Conservation (phyloP, 1,140 invertebrate species). For the Berghia stephanieae region DNA sequence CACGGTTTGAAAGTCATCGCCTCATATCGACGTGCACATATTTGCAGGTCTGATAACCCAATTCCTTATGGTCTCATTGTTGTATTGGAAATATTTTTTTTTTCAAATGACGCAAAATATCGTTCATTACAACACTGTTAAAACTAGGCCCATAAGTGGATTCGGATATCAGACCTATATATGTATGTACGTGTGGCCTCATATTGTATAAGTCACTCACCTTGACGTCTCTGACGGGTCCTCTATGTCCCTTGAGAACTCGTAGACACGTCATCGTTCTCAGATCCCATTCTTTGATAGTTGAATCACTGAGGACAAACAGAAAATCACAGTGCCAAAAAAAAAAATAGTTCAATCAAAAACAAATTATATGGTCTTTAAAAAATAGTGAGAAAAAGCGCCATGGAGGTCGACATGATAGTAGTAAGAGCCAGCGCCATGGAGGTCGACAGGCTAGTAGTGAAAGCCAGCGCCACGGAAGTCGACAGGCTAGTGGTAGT, state of each 20-base stretch:
- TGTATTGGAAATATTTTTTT: too few relatives aligned
- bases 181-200: background rate
- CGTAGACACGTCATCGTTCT: constrained; percentile 61
- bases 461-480: background rate
- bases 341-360: too few relatives aligned
- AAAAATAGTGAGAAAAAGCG: background rate
- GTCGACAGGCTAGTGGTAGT: background rate
- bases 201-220: constrained; percentile 34
- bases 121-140: too few relatives aligned
- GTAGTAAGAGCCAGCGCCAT: background rate
- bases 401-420: background rate
- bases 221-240: constrained; percentile 52
- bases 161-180: too few relatives aligned
- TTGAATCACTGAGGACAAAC: constrained; percentile 51
- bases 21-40: too few relatives aligned
- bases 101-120: too few relatives aligned
- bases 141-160: too few relatives aligned
- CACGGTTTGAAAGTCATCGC: too few relatives aligned
- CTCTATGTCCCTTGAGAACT: constrained; percentile 57
- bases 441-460: background rate
- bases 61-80: too few relatives aligned
- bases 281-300: constrained; percentile 60
- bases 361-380: too few relatives aligned
- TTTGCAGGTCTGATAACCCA: too few relatives aligned
- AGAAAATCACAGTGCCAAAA: background rate